Base-by-base conservation (phyloP, 2,888 invertebrate species). In the Chrysolina americana region DNA sequence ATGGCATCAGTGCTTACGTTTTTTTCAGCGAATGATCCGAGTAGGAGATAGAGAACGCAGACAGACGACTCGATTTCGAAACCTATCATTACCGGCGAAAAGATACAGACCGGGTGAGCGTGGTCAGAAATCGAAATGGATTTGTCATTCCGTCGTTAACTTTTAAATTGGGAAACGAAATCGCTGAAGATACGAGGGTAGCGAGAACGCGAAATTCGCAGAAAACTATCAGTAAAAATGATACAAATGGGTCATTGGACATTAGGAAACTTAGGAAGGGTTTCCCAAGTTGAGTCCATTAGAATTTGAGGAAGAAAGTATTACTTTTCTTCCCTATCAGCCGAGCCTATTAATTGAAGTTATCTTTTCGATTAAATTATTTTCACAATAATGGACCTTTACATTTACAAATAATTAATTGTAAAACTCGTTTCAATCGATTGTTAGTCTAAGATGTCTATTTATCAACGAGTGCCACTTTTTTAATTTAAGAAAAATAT, bases 61-160 rank as follows among this genome's bases (percentile, higher is more conserved):
- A 56, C 21, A 23, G 79, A 79, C 78, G 77, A 77, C 79, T 80
- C 76, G 78, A 78, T 81, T 78, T 71, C 75, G 78, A 81, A 85
- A 86, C 86, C 85, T 83, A 80, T 86, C 81, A 86, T 86, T 86
- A 86, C 77, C 76, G 78, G 76, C 77, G 73, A 78, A 80, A 78
- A 81, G 79, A 83, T 83, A 84, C 81, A 81, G 79, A 82, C 80
- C 81, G 82, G 79, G 81, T 78, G 79, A 80, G 83, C 83, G 83
- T 83, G 85, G 79, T 82, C 83, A 79, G 82, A 81, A 81, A 79
- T 80, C 74, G 75, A 80, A 81, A 83, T 83, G 81, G 78, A 83
- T 83, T 81, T 83, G 83, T 82, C 82, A 82, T 83, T 81, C 76
- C 72, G 74, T 78, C 74, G 79, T 80, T 80, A 78, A 79, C 79